A percentile compares a stretch with the other conserved stretches of the same genome.
These are phyloP conservation scores for Oncorhynchus mykiss DNA, from an alignment of 2,113 vertebrate genomes.

Conservation along the genomic window DNA sequence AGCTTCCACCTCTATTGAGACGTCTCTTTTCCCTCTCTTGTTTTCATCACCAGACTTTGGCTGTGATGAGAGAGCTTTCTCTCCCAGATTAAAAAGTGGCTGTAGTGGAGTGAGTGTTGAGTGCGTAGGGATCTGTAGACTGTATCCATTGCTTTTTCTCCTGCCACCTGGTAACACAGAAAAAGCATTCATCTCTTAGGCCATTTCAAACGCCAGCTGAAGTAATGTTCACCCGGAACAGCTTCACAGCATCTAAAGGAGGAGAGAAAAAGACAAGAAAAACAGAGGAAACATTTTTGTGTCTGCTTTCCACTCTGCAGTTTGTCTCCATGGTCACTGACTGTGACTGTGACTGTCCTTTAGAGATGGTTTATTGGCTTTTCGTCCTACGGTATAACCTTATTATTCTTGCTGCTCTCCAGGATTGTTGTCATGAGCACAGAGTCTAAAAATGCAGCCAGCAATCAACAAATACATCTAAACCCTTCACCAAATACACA, in stretches of 20 bases:
- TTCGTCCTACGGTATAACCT: conserved; percentile 49
- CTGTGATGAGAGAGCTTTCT: conserved; percentile 47
- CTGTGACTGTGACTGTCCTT: background rate
- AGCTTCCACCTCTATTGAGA: conserved; percentile 7
- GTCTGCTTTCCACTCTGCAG: conserved; percentile 38
- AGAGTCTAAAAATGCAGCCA: no score
- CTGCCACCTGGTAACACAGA: conserved; percentile 64
- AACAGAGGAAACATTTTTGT: conserved; percentile 42
- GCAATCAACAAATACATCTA: background rate
- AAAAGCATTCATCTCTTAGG: conserved; percentile 65
- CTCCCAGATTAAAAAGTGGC: conserved; percentile 2
- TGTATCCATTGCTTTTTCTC: conserved; percentile 57
- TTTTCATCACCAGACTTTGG: conserved; percentile 13
- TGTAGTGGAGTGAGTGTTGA: background rate
- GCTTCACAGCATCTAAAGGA: conserved; percentile 59
- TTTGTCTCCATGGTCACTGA: conserved; percentile 44
- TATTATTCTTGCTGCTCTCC: conserved; percentile 31
- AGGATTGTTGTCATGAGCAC: no score
- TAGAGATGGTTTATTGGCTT: conserved; percentile 33
- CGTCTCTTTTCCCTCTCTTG: conserved; percentile 2
- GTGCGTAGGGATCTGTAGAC: conserved; percentile 34
- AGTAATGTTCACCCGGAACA: conserved; percentile 63
- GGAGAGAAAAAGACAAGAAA: conserved; percentile 3
- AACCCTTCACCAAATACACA: conserved; percentile 3
- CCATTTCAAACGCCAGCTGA: conserved; percentile 64